Evolutionary conservation across 2,888 invertebrate genomes (phyloP).

Genomic region (Microplitis manilae): DNA sequence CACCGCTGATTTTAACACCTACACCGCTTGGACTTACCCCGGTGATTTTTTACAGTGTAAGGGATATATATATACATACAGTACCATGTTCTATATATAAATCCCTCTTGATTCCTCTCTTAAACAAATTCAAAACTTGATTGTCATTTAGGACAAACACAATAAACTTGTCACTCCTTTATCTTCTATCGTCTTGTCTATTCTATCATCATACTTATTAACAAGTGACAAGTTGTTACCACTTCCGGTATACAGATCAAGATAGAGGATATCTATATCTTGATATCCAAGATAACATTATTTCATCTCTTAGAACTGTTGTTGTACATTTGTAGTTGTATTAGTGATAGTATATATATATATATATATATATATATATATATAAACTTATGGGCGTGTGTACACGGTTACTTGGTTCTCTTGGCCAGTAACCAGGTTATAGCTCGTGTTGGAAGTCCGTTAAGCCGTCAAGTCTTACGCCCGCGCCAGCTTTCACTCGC

Average conservation of each 20-base stretch:
- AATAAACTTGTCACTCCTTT: background rate
- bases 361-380: background rate
- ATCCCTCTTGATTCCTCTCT: background rate
- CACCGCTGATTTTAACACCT: too few relatives aligned
- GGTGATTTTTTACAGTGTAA: too few relatives aligned
- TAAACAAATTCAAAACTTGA: background rate
- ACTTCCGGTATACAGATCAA: background rate
- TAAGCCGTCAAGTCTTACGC: constrained; percentile 32
- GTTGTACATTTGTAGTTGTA: background rate
- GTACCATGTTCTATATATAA: background rate
- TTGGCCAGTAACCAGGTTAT: constrained; percentile 13
- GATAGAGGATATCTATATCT: background rate
- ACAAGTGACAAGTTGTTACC: background rate
- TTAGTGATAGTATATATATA: background rate
- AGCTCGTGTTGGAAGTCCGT: constrained; percentile 20
- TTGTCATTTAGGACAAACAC: background rate
- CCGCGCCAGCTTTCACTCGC: constrained; percentile 42
- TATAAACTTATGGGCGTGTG: constrained; percentile 20
- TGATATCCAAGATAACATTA: background rate
- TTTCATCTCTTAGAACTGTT: background rate
- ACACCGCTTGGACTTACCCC: too few relatives aligned
- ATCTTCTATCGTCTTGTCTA: background rate
- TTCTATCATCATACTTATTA: background rate
- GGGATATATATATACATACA: background rate
- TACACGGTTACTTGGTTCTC: constrained; percentile 6